Conservation (phyloP, 2,797 vertebrate species). For the Astyanax mexicanus region DNA sequence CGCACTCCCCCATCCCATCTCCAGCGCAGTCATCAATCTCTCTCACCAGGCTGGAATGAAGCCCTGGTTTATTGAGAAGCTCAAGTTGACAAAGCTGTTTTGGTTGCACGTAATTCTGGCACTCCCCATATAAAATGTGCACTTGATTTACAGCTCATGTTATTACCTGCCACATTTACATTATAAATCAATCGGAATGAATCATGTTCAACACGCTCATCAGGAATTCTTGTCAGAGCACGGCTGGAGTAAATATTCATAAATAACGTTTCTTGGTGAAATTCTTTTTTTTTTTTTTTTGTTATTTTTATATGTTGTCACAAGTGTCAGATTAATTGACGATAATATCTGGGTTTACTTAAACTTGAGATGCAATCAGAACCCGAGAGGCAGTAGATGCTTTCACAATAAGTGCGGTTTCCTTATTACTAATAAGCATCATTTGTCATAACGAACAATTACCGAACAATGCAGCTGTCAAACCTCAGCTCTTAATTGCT, state of each 20-base stretch:
- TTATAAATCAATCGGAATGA: constrained; percentile 56
- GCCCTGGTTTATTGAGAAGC: constrained; percentile 56
- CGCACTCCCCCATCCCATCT: constrained; percentile 25
- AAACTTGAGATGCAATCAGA: constrained; percentile 30
- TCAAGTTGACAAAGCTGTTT: constrained; percentile 56
- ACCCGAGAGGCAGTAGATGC: constrained; percentile 3
- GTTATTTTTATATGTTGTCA: constrained; percentile 30
- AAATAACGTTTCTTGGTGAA: constrained; percentile 10
- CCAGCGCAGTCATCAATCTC: constrained; percentile 61
- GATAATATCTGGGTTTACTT: constrained; percentile 43
- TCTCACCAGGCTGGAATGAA: constrained; percentile 49
- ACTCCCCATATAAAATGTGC: constrained; percentile 49
- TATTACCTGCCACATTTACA: constrained; percentile 52
- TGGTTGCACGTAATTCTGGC: constrained; percentile 42
- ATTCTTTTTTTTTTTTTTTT: not conserved
- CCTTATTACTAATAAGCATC: constrained; percentile 30
- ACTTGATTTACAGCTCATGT: constrained; percentile 51
- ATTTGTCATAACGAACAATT: constrained; percentile 38
- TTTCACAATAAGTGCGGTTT: constrained; percentile 3
- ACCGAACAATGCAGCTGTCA: constrained; percentile 31
- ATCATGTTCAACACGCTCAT: constrained; percentile 40
- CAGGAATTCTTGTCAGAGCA: constrained; percentile 41
- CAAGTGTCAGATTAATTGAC: constrained; percentile 36
- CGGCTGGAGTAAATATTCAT: constrained; percentile 19
- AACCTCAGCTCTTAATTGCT: constrained; percentile 32